These are phyloP conservation scores for Cyprinodon tularosa DNA, from an alignment of 2,113 vertebrate genomes.

Conservation along the genomic window DNA sequence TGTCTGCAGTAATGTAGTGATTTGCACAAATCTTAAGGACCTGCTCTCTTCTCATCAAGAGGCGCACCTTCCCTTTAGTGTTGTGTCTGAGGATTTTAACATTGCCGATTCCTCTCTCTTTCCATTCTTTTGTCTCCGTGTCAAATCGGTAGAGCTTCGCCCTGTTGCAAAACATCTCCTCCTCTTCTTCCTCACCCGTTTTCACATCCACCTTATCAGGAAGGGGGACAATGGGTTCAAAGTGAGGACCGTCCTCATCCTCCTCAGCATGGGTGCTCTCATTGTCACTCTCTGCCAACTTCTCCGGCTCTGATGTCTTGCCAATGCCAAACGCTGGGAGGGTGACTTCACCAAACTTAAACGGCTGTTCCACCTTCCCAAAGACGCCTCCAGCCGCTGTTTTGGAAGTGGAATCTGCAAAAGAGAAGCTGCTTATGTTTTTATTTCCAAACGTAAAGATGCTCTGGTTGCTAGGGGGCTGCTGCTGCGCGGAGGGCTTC, in stretches of 20 bases:
- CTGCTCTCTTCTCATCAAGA: conserved; percentile 97
- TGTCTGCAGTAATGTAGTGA: conserved; percentile 94
- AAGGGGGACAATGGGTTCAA: conserved; percentile 97
- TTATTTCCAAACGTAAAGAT: conserved; percentile 87
- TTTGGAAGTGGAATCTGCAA: conserved; percentile 76
- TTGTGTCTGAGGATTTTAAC: conserved; percentile 95
- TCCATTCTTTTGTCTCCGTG: conserved; percentile 93
- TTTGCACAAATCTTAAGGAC: conserved; percentile 98
- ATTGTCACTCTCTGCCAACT: conserved; percentile 84
- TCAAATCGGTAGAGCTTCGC: conserved; percentile 96
- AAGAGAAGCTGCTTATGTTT: conserved; percentile 74
- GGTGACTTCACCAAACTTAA: conserved; percentile 78
- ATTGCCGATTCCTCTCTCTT: conserved; percentile 93
- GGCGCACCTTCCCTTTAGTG: conserved; percentile 90
- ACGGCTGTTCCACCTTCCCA: conserved; percentile 80
- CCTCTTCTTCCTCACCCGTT: conserved; percentile 97
- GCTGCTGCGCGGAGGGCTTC: conserved; percentile 71
- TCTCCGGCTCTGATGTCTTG: conserved; percentile 69
- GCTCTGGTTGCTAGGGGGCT: conserved; percentile 68
- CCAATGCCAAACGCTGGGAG: conserved; percentile 75
- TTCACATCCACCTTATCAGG: conserved; percentile 98
- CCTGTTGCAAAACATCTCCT: conserved; percentile 94
- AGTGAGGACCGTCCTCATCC: conserved; percentile 96
- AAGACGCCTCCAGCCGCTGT: conserved; percentile 75
- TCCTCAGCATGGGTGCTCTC: conserved; percentile 88